These are phyloP conservation scores for Zenarchopterus dispar DNA, from an alignment of 2,797 vertebrate species.

Conservation along the genomic window DNA sequence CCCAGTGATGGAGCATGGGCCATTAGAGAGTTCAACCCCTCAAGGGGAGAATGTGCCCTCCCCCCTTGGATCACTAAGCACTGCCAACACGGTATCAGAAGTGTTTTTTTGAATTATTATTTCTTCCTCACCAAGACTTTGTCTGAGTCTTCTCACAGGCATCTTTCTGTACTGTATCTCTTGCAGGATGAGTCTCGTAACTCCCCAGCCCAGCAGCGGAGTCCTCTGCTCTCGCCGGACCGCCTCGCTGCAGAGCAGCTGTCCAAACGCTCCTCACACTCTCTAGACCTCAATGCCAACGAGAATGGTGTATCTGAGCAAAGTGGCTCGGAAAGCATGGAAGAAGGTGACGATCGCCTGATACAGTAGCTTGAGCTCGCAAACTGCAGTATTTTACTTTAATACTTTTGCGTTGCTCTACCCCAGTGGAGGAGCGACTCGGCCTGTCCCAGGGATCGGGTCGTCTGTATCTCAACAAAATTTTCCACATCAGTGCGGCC, in stretches of 20 bases:
- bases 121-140: neutral
- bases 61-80: constrained; percentile 48
- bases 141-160: too few species aligned
- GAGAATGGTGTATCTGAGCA: constrained; percentile 85
- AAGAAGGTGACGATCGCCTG: constrained; percentile 84
- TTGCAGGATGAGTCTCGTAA: constrained; percentile 78
- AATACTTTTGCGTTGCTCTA: constrained; percentile 7
- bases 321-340: constrained; percentile 87
- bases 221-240: constrained; percentile 73
- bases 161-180: neutral
- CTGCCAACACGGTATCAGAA: constrained; percentile 58
- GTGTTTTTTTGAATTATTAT: neutral
- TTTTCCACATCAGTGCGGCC: constrained; percentile 90
- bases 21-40: constrained; percentile 72
- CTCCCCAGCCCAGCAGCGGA: constrained; percentile 73
- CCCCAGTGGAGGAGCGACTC: constrained; percentile 81
- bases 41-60: constrained; percentile 72
- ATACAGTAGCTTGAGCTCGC: neutral
- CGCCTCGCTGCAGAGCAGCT: constrained; percentile 66
- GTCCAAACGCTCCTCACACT: constrained; percentile 80
- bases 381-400: neutral
- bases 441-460: constrained; percentile 83
- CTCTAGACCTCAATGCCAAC: constrained; percentile 90
- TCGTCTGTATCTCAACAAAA: constrained; percentile 88
- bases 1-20: constrained; percentile 57